Evolutionary conservation across 2,113 vertebrate genomes (phyloP).

Genomic region (Heterotis niloticus): DNA sequence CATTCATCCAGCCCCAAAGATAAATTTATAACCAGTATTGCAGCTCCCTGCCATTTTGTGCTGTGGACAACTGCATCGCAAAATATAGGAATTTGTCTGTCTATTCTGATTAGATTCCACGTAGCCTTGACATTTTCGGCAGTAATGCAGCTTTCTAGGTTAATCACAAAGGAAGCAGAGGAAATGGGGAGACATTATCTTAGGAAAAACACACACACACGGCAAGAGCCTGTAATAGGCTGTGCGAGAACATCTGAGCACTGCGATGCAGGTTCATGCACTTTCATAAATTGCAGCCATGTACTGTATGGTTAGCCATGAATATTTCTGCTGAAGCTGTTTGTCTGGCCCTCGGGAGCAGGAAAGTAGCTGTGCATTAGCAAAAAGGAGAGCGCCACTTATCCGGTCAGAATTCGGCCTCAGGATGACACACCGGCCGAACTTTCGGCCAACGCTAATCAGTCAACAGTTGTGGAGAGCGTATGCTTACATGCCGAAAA

Average conservation of each 20-base stretch:
- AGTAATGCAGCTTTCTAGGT: background rate
- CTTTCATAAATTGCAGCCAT: no score
- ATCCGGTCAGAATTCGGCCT: background rate
- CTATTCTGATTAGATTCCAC: background rate
- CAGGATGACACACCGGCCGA: background rate
- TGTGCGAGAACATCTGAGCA: no score
- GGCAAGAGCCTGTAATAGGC: no score
- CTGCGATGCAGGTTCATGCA: no score
- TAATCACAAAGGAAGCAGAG: no score
- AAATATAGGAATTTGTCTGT: background rate
- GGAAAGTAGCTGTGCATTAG: background rate
- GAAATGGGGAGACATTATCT: no score
- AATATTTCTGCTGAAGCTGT: background rate
- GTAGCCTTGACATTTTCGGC: background rate
- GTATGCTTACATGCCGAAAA: background rate
- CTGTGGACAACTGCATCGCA: background rate
- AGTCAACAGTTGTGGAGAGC: background rate
- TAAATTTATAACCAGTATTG: background rate
- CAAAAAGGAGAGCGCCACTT: background rate
- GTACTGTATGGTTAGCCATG: background rate
- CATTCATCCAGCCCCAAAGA: background rate
- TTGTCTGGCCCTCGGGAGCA: background rate
- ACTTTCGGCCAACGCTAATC: background rate
- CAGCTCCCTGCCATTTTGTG: background rate
- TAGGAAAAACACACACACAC: no score